Percentiles rank a stretch among this genome's conserved stretches.
Conservation (phyloP, 2,797 vertebrate genomes). For the Molothrus ater region DNA sequence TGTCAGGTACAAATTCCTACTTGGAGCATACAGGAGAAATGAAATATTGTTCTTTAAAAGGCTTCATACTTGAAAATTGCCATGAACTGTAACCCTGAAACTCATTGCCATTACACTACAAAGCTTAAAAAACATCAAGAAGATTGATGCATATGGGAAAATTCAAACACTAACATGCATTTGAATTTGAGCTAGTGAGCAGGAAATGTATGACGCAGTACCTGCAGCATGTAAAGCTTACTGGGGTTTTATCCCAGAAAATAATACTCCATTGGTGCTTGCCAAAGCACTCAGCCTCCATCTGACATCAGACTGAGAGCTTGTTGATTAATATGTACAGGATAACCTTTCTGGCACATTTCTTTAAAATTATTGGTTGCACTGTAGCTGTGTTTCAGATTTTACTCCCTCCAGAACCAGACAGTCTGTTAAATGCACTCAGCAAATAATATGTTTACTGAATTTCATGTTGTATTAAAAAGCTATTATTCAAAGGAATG, state of each 20-base stretch:
- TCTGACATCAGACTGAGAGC: not conserved
- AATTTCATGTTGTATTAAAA: slow-evolving; percentile 18
- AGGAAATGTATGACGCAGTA: not conserved
- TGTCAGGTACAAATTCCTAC: not conserved
- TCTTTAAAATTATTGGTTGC: not conserved
- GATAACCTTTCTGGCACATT: not conserved
- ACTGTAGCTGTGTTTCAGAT: not conserved
- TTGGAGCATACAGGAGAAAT: not conserved
- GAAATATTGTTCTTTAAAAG: not conserved
- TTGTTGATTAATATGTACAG: not conserved
- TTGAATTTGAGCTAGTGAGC: not conserved
- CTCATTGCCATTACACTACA: not conserved
- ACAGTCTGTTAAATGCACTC: not conserved
- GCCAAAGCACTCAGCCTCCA: not conserved
- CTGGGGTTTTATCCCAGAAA: not conserved
- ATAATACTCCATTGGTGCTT: not conserved
- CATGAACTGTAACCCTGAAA: not conserved
- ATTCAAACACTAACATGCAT: not conserved
- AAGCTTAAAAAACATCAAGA: not conserved
- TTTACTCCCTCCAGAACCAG: not conserved
- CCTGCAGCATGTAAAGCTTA: not conserved
- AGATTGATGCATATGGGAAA: not conserved
- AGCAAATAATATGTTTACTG: slow-evolving; percentile 21
- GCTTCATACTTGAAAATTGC: not conserved
- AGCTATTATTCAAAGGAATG: slow-evolving; percentile 11